Percentiles rank a stretch among this genome's conserved stretches.
phyloP scores from a whole-genome alignment of 2,113 vertebrate species.

The Recurvirostra avosetta region DNA sequence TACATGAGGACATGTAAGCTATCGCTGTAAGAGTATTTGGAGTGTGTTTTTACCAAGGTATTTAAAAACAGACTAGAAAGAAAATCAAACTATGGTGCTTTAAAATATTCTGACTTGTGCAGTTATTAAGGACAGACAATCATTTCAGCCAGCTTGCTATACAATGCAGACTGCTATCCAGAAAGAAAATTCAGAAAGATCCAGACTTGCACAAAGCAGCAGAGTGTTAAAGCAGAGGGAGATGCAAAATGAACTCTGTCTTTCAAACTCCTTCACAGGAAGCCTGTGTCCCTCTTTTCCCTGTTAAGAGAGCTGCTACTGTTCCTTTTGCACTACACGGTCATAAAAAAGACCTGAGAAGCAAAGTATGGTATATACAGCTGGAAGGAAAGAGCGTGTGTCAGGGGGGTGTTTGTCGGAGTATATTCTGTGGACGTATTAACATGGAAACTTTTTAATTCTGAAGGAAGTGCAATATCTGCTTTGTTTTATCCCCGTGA shows the following conservation, averaged over 20 bases:
- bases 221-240: neutral
- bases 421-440: neutral
- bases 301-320: neutral
- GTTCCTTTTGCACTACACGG: neutral
- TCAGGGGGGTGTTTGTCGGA: neutral
- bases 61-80: neutral
- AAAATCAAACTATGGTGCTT: neutral
- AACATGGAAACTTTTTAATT: neutral
- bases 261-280: neutral
- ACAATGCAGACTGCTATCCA: neutral
- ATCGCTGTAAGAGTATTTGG: neutral
- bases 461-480: neutral
- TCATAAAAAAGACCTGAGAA: neutral
- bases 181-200: neutral
- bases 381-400: neutral
- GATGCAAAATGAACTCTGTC: neutral
- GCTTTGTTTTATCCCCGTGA: neutral
- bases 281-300: neutral
- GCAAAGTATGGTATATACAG: neutral
- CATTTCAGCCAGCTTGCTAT: neutral
- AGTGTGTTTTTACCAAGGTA: neutral
- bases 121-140: neutral
- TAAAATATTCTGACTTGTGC: neutral
- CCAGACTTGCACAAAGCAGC: neutral
- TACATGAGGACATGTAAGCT: neutral